phyloP scores from a whole-genome alignment of 2,797 vertebrate species.

The Gymnothorax javanicus region DNA sequence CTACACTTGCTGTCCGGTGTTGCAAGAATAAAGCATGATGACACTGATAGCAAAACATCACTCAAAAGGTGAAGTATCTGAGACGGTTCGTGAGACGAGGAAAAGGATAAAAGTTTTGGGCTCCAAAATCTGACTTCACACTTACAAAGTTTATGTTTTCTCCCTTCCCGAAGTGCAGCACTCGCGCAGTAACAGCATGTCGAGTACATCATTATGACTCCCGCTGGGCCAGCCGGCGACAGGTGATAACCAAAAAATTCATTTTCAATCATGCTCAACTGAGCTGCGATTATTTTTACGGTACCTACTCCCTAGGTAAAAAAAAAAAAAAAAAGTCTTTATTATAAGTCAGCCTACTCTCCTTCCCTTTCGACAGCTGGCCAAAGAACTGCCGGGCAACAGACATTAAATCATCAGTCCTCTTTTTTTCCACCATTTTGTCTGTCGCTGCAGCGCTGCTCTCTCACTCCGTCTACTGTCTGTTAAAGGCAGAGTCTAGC shows the following conservation, averaged over 20 bases:
- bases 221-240: not conserved
- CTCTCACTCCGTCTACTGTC: conserved; percentile 49
- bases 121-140: conserved; percentile 1
- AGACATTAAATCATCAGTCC: not conserved
- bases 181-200: not conserved
- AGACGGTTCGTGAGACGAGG: conserved; percentile 2
- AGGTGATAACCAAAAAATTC: not conserved
- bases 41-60: not conserved
- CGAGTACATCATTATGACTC: not conserved
- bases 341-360: not conserved
- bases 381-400: not conserved
- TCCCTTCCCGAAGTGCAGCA: not conserved
- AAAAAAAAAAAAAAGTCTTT: not conserved
- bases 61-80: not conserved
- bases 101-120: not conserved
- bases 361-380: not conserved
- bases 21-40: not conserved
- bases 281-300: conserved; percentile 2
- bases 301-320: not conserved
- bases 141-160: not conserved
- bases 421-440: not conserved
- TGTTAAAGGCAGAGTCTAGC: conserved; percentile 50
- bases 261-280: conserved; percentile 18
- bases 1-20: not conserved
- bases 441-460: conserved; percentile 29